Evolutionary conservation across 1,140 invertebrate species (phyloP).

Genomic region (Drosophila nebulosa): DNA sequence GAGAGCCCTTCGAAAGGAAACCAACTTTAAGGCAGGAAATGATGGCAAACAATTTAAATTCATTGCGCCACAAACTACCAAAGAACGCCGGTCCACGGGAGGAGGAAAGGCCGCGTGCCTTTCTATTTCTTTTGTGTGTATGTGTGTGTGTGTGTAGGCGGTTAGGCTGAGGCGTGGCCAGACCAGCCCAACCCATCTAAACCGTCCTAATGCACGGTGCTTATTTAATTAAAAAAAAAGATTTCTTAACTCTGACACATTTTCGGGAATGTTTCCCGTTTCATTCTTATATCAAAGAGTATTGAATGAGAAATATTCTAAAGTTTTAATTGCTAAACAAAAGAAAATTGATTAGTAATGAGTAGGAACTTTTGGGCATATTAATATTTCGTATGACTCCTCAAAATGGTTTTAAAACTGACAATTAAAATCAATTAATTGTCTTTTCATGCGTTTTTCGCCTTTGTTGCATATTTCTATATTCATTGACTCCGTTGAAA

Average conservation of each 20-base stretch:
- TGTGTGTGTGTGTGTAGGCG: constrained; percentile 49
- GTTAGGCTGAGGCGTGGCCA: constrained; percentile 31
- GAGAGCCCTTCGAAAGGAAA: constrained; percentile 44
- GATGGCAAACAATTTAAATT: constrained; percentile 75
- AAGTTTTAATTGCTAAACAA: background rate
- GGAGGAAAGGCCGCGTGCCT: constrained; percentile 13
- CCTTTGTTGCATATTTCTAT: background rate
- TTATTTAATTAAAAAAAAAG: constrained; percentile 76
- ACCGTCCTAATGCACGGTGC: constrained; percentile 40
- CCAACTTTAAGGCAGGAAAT: constrained; percentile 69
- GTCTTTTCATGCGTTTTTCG: too few species aligned
- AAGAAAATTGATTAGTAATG: background rate
- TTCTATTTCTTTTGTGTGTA: background rate
- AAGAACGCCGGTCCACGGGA: constrained; percentile 15
- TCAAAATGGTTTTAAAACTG: background rate
- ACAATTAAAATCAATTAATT: too few species aligned
- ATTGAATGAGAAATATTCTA: background rate
- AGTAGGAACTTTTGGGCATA: background rate
- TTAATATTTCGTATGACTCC: background rate
- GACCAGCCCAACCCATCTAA: too few species aligned
- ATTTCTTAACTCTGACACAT: constrained; percentile 42
- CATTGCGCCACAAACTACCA: constrained; percentile 73
- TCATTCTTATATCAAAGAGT: background rate
- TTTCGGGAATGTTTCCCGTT: background rate
- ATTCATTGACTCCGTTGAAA: background rate